phyloP scores from a whole-genome alignment of 1,140 invertebrate genomes.

The Drosophila punjabiensis region DNA sequence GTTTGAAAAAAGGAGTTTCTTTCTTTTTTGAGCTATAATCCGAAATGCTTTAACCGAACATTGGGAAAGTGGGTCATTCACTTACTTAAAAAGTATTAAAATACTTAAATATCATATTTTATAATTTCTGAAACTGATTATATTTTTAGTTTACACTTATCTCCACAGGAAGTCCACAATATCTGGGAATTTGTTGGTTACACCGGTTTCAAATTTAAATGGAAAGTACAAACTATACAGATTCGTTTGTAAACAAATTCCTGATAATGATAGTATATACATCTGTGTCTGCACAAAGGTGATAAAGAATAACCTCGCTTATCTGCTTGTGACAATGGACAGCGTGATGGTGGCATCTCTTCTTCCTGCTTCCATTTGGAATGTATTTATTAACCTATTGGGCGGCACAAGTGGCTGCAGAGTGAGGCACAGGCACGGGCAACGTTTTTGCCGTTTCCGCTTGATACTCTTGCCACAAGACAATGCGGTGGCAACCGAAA shows the following conservation, averaged over 20 bases:
- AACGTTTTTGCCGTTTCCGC: conserved; percentile 38
- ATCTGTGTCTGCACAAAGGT: neutral
- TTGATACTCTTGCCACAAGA: conserved; percentile 48
- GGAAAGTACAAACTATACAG: neutral
- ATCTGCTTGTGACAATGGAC: neutral
- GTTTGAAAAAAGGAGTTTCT: neutral
- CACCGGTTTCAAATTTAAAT: neutral
- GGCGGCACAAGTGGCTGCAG: conserved; percentile 34
- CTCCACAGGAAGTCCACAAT: neutral
- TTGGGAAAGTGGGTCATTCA: neutral
- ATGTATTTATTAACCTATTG: conserved; percentile 58
- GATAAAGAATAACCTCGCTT: conserved; percentile 9
- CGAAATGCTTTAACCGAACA: neutral
- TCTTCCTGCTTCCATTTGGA: conserved; percentile 44
- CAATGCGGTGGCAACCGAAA: conserved; percentile 68
- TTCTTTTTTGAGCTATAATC: neutral
- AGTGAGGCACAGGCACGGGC: conserved; percentile 9
- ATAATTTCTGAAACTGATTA: neutral
- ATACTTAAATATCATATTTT: neutral
- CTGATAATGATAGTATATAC: neutral
- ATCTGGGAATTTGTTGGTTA: no score
- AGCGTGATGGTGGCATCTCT: neutral
- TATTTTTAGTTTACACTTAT: neutral
- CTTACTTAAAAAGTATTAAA: neutral
- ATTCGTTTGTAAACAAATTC: neutral